These are phyloP conservation scores for Bacillus rossius DNA, from an alignment of 1,140 invertebrate genomes.

Conservation along the genomic window DNA sequence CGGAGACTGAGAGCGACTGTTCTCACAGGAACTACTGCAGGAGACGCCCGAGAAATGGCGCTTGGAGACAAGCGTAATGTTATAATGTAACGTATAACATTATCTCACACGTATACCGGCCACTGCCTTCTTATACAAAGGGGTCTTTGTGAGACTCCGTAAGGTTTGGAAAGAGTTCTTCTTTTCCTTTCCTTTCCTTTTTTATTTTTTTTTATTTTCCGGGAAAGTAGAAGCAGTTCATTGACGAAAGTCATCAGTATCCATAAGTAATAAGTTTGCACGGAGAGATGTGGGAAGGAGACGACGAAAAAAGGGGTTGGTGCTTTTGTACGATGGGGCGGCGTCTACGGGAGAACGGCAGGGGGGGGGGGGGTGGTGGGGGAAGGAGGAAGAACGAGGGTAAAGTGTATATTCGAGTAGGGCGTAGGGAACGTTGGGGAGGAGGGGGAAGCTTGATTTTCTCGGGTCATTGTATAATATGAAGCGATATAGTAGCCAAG, in stretches of 20 bases:
- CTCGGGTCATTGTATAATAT: conserved; percentile 9
- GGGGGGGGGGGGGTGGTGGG: background rate
- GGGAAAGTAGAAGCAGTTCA: conserved; percentile 7
- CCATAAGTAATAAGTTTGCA: conserved; percentile 15
- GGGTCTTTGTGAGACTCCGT: background rate
- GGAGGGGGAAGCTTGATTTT: background rate
- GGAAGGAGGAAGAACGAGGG: background rate
- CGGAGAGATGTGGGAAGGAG: background rate
- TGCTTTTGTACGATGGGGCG: no score
- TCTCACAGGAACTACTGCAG: no score
- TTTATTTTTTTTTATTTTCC: no score
- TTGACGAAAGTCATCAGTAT: conserved; percentile 16
- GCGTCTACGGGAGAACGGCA: background rate
- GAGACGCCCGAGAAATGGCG: no score
- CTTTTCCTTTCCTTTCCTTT: background rate
- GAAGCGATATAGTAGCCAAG: background rate
- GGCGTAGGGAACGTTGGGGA: background rate
- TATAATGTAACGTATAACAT: conserved; percentile 16
- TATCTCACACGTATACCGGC: conserved; percentile 5
- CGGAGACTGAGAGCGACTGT: no score
- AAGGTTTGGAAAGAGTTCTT: background rate
- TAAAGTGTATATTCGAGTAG: conserved; percentile 2
- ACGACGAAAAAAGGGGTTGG: no score
- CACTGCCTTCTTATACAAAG: conserved; percentile 4
- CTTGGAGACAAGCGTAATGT: conserved; percentile 1